phyloP scores from a whole-genome alignment of 2,797 vertebrate genomes.

The Cryptoprocta ferox region DNA sequence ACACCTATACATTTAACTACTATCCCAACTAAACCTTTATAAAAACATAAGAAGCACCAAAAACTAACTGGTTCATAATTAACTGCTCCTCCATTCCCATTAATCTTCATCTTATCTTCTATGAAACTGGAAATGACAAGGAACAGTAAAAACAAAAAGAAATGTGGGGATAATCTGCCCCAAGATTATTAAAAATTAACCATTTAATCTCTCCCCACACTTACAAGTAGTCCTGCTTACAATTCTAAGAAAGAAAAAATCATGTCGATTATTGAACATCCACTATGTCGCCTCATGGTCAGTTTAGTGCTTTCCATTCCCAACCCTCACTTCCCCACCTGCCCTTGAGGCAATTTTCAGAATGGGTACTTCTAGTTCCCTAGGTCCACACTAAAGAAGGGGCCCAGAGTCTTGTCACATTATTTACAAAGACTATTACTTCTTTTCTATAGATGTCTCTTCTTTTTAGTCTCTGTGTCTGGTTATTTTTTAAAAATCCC shows the following conservation, averaged over 20 bases:
- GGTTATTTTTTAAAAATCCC: neutral
- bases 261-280: neutral
- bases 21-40: slow-evolving; percentile 10
- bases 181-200: slow-evolving; percentile 2
- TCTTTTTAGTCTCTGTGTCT: neutral
- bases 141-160: neutral
- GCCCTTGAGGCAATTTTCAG: neutral
- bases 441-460: slow-evolving; percentile 11
- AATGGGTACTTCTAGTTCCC: neutral
- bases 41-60: slow-evolving; percentile 6
- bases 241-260: slow-evolving; percentile 39
- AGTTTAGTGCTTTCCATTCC: neutral
- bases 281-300: neutral
- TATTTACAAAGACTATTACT: slow-evolving; percentile 35
- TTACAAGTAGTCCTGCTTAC: neutral
- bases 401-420: neutral
- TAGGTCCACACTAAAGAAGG: neutral
- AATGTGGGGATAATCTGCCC: neutral
- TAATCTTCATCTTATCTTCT: slow-evolving; percentile 6
- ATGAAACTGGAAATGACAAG: neutral
- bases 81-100: neutral
- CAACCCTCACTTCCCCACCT: neutral
- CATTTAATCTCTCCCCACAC: neutral
- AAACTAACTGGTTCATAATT: neutral
- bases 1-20: neutral